Conservation (phyloP, 2,888 invertebrate species). For the Ormyrus labotus region DNA sequence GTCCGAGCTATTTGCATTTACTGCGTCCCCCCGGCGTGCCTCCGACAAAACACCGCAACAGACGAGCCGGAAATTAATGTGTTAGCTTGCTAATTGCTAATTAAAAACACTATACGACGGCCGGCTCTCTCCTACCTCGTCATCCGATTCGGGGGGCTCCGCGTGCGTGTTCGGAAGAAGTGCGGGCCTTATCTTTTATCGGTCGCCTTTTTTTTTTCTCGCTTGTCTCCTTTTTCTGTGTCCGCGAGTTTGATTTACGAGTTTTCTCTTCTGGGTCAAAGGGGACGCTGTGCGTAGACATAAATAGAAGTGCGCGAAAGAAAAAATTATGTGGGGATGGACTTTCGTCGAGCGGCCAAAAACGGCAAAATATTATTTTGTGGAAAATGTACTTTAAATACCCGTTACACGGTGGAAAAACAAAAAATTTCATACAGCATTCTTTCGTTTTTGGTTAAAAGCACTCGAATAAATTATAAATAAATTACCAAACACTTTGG, state of each 20-base stretch:
- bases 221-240: not conserved
- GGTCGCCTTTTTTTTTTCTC: not conserved
- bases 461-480: too few species aligned
- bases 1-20: constrained; percentile 46
- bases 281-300: not conserved
- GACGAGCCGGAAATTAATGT: constrained; percentile 74
- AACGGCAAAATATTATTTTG: too few species aligned
- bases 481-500: too few species aligned
- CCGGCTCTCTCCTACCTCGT: constrained; percentile 1
- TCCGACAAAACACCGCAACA: constrained; percentile 70
- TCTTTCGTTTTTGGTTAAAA: too few species aligned
- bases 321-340: too few species aligned
- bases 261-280: constrained; percentile 19
- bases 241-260: constrained; percentile 19
- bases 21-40: constrained; percentile 27
- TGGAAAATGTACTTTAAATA: too few species aligned
- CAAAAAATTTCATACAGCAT: too few species aligned
- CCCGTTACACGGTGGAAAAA: too few species aligned
- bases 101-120: constrained; percentile 70
- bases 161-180: too few species aligned
- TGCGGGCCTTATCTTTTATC: not conserved
- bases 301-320: too few species aligned
- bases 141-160: not conserved
- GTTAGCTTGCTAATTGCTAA: constrained; percentile 75
- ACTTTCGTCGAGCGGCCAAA: too few species aligned